phyloP scores from a whole-genome alignment of 2,797 vertebrate genomes.

The Chrosomus eos region DNA sequence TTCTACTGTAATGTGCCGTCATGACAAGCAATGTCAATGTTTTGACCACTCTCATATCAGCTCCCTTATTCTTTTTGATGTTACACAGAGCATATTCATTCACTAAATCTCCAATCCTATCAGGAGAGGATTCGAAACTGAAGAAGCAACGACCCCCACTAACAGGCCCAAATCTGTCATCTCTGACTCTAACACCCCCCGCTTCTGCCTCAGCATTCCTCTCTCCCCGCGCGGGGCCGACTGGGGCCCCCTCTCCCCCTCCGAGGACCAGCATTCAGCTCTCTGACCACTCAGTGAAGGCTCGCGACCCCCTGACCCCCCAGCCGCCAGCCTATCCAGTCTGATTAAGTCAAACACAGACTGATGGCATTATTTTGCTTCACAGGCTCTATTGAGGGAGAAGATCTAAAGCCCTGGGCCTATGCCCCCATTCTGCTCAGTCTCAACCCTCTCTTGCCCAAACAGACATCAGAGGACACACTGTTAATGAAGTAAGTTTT shows the following conservation, averaged over 20 bases:
- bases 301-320: slow-evolving; percentile 80
- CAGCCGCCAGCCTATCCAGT: slow-evolving; percentile 86
- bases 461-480: slow-evolving; percentile 55
- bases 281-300: slow-evolving; percentile 82
- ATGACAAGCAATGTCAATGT: slow-evolving; percentile 14
- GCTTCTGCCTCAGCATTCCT: slow-evolving; percentile 62
- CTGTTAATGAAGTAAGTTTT: slow-evolving; percentile 70
- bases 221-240: slow-evolving; percentile 56
- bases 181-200: slow-evolving; percentile 62
- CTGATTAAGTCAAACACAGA: slow-evolving; percentile 85
- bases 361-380: slow-evolving; percentile 89
- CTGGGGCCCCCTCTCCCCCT: slow-evolving; percentile 60
- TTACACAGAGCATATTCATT: slow-evolving; percentile 36
- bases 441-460: slow-evolving; percentile 72
- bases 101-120: slow-evolving; percentile 48
- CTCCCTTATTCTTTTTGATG: slow-evolving; percentile 23
- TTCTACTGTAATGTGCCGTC: background rate
- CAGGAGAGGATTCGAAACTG: slow-evolving; percentile 49
- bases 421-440: slow-evolving; percentile 81
- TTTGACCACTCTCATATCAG: slow-evolving; percentile 9
- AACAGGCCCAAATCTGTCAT: slow-evolving; percentile 65
- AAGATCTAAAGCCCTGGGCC: slow-evolving; percentile 80
- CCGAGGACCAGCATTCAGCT: slow-evolving; percentile 78
- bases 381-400: slow-evolving; percentile 81
- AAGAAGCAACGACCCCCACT: slow-evolving; percentile 57